These are phyloP conservation scores for Xestia c-nigrum DNA, from an alignment of 2,888 invertebrate genomes.

Conservation along the genomic window DNA sequence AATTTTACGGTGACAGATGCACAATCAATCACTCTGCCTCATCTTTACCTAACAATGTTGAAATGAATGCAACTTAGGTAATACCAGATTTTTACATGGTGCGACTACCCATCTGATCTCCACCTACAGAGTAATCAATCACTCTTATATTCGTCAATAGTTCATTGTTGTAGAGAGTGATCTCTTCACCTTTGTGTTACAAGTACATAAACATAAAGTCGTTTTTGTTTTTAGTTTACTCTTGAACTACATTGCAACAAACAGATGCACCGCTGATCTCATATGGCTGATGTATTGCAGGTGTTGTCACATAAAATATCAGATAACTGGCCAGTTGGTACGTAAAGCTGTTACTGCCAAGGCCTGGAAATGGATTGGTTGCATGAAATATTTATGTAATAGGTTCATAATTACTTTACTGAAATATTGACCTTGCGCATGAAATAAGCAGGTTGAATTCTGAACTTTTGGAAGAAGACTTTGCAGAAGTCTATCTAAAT, in stretches of 20 bases:
- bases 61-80: not conserved
- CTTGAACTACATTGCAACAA: constrained; percentile 29
- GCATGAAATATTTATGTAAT: not conserved
- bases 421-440: not conserved
- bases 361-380: constrained; percentile 21
- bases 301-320: constrained; percentile 52
- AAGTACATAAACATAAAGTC: not conserved
- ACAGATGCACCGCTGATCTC: constrained; percentile 25
- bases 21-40: not conserved
- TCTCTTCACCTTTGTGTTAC: not conserved
- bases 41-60: not conserved
- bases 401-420: not conserved
- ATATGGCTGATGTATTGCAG: constrained; percentile 38
- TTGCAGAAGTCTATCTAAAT: not conserved
- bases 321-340: constrained; percentile 14
- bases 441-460: not conserved
- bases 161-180: not conserved
- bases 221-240: constrained; percentile 18
- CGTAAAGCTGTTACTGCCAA: constrained; percentile 50
- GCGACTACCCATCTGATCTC: not conserved
- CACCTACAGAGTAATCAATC: not conserved
- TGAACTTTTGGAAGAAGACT: not conserved
- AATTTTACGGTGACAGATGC: too few relatives aligned
- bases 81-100: not conserved
- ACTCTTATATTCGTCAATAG: not conserved